Conservation (phyloP, 2,113 vertebrate genomes). For the Tachysurus vachellii region DNA sequence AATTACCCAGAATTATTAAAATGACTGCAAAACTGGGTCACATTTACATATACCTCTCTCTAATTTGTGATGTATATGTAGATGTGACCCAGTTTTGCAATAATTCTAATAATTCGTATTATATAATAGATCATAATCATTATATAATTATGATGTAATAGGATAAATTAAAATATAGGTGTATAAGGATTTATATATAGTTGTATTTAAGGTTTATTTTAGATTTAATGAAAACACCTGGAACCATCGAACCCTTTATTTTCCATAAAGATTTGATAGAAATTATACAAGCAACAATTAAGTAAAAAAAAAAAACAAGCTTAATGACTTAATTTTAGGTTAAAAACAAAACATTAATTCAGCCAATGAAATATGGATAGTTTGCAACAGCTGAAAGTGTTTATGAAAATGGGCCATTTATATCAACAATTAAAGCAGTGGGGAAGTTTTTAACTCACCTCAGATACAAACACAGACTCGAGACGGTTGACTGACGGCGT, state of each 20-base stretch:
- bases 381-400: neutral
- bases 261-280: neutral
- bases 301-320: neutral
- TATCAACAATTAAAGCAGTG: neutral
- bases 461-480: neutral
- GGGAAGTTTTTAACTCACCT: slow-evolving; percentile 18
- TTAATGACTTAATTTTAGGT: neutral
- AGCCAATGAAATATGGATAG: neutral
- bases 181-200: no score
- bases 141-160: no score
- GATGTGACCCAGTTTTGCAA: neutral
- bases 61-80: neutral
- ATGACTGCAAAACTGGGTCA: neutral
- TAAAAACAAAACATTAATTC: neutral
- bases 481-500: neutral
- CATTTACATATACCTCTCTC: neutral
- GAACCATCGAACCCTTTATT: no score
- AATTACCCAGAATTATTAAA: neutral
- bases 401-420: neutral
- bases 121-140: no score
- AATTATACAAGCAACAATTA: neutral
- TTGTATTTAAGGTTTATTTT: no score
- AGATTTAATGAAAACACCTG: no score
- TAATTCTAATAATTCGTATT: neutral
- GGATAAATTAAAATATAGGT: no score